Conservation (phyloP, 2,888 invertebrate species). For the Ashinkailepas kermadecensis region DNA sequence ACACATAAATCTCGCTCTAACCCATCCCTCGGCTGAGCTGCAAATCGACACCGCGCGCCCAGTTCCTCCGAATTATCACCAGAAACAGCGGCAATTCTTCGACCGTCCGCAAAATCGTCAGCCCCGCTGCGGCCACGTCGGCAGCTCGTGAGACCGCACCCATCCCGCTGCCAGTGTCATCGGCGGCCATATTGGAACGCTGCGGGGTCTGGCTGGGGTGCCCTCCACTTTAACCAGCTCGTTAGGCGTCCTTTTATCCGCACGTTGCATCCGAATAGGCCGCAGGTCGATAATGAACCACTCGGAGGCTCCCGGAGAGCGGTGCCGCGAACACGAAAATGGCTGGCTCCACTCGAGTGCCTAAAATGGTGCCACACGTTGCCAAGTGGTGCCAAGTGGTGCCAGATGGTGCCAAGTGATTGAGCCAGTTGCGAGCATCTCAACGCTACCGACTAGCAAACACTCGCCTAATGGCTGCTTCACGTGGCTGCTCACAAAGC, state of each 20-base stretch:
- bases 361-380: neutral
- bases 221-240: neutral
- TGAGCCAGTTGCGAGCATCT: neutral
- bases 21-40: too few relatives aligned
- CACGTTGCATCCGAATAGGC: neutral
- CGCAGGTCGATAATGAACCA: neutral
- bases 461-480: neutral
- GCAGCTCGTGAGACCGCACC: neutral
- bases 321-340: neutral
- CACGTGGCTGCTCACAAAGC: neutral
- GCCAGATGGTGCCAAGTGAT: neutral
- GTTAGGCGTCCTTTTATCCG: neutral
- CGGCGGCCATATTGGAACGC: conserved; percentile 1
- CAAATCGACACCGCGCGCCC: too few relatives aligned
- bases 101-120: too few relatives aligned
- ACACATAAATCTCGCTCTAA: too few relatives aligned
- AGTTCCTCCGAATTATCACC: too few relatives aligned
- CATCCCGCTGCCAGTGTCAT: neutral
- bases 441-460: neutral
- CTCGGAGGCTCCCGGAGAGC: neutral
- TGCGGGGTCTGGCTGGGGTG: neutral
- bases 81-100: too few relatives aligned
- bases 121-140: too few relatives aligned
- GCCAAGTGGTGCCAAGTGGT: too few relatives aligned
- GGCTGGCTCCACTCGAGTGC: neutral